A percentile compares a stretch with the other conserved stretches of the same genome.
These are phyloP conservation scores for Monodelphis domestica DNA, from an alignment of 2,797 vertebrate species.

Conservation along the genomic window DNA sequence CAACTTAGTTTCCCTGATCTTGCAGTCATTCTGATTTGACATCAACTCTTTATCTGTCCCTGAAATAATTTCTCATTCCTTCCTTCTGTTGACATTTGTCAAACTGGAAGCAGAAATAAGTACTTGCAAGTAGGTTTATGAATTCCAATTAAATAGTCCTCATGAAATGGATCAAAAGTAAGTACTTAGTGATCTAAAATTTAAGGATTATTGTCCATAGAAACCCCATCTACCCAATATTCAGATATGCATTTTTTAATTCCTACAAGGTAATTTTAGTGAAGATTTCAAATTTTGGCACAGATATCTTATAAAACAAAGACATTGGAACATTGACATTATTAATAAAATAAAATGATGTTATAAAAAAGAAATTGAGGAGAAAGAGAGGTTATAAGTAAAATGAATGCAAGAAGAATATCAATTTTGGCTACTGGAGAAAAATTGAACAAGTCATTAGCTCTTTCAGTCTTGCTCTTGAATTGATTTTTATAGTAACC, in stretches of 20 bases:
- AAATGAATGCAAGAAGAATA: neutral
- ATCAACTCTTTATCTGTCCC: slow-evolving; percentile 31
- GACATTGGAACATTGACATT: neutral
- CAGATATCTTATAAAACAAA: neutral
- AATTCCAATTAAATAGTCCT: slow-evolving; percentile 4
- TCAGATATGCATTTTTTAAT: neutral
- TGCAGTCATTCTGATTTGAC: slow-evolving; percentile 31
- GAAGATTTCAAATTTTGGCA: slow-evolving; percentile 1
- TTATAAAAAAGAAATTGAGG: slow-evolving; percentile 7
- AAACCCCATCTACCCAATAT: slow-evolving; percentile 13
- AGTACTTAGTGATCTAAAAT: neutral
- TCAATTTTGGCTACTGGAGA: neutral
- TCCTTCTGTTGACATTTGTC: slow-evolving; percentile 3
- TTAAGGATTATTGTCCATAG: neutral
- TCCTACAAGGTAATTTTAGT: slow-evolving; percentile 23
- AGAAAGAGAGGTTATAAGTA: neutral
- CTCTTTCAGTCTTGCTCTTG: neutral
- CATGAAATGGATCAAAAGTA: slow-evolving; percentile 6
- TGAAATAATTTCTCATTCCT: slow-evolving; percentile 28
- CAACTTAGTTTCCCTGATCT: slow-evolving; percentile 44
- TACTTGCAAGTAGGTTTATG: slow-evolving; percentile 39
- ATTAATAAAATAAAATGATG: slow-evolving; percentile 27
- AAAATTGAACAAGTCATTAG: neutral
- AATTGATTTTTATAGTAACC: neutral
- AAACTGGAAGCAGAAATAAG: neutral